Conservation (phyloP, 1,140 invertebrate species). For the Lepidurus arcticus region DNA sequence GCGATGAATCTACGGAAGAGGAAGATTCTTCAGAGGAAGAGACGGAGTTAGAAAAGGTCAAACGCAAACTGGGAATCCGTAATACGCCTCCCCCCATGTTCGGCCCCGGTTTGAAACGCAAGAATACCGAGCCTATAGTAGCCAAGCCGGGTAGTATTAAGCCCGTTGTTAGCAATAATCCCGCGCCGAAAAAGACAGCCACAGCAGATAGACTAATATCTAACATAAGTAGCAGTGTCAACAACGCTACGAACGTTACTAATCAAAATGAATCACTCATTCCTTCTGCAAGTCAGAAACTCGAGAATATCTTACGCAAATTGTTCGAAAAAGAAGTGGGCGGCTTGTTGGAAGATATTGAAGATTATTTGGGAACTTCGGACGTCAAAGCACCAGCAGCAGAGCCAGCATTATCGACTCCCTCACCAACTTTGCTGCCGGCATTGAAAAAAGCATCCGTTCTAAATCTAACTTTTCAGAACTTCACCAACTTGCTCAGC, state of each 20-base stretch:
- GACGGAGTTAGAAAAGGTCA: conserved; percentile 25
- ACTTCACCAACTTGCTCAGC: conserved; percentile 17
- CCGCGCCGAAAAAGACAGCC: neutral
- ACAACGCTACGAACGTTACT: neutral
- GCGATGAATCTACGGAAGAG: conserved; percentile 67
- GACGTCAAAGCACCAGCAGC: neutral
- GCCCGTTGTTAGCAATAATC: conserved; percentile 15
- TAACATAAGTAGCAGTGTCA: neutral
- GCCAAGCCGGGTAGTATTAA: conserved; percentile 10
- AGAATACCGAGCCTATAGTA: neutral
- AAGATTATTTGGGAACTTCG: conserved; percentile 27
- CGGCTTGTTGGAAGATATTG: conserved; percentile 29
- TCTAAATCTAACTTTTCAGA: neutral
- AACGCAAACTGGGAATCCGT: conserved; percentile 31
- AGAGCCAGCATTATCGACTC: neutral
- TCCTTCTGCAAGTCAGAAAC: neutral
- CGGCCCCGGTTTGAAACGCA: conserved; percentile 16
- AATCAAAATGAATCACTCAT: conserved; percentile 22
- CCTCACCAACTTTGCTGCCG: neutral
- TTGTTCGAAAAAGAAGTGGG: conserved; percentile 29
- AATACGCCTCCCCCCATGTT: conserved; percentile 32
- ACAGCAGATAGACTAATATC: neutral
- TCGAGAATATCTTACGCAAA: conserved; percentile 31
- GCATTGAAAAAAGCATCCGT: conserved; percentile 6
- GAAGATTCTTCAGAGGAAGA: conserved; percentile 45